phyloP scores from a whole-genome alignment of 2,888 invertebrate species.

The Drosophila phalerata region DNA sequence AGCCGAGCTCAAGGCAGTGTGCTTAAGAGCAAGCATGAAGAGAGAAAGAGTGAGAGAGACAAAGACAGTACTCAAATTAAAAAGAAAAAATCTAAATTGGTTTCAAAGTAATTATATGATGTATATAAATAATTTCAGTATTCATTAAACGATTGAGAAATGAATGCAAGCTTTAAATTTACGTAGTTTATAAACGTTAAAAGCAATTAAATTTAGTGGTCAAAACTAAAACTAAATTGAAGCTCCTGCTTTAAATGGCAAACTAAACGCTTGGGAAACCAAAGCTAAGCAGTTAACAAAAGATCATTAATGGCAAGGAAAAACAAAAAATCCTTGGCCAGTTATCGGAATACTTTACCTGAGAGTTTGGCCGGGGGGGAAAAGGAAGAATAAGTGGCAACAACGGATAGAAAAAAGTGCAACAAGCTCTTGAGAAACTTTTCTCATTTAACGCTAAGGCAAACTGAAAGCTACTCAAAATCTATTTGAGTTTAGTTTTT shows the following conservation, averaged over 20 bases:
- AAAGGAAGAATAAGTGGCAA: conserved; percentile 16
- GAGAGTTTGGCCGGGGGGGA: background rate
- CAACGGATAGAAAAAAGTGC: conserved; percentile 65
- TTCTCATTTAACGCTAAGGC: conserved; percentile 77
- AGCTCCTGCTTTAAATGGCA: conserved; percentile 38
- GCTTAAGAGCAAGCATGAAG: background rate
- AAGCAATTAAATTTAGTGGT: conserved; percentile 23
- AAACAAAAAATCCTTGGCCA: conserved; percentile 31
- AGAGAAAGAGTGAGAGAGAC: background rate
- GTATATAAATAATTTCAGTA: background rate
- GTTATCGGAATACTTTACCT: conserved; percentile 61
- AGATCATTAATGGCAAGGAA: conserved; percentile 63
- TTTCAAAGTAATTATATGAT: background rate
- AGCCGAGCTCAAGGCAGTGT: conserved; percentile 9
- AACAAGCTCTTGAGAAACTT: conserved; percentile 77
- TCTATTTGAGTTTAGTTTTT: conserved; percentile 68
- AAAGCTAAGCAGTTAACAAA: conserved; percentile 61
- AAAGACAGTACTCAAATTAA: background rate
- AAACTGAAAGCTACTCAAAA: conserved; percentile 81
- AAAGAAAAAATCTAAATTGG: background rate
- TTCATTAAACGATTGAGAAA: background rate
- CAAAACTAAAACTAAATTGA: conserved; percentile 43
- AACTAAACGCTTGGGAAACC: conserved; percentile 38
- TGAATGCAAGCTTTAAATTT: background rate
- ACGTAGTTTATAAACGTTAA: conserved; percentile 9